Conservation (phyloP, 2,888 invertebrate species). For the Caenorhabditis sinica region DNA sequence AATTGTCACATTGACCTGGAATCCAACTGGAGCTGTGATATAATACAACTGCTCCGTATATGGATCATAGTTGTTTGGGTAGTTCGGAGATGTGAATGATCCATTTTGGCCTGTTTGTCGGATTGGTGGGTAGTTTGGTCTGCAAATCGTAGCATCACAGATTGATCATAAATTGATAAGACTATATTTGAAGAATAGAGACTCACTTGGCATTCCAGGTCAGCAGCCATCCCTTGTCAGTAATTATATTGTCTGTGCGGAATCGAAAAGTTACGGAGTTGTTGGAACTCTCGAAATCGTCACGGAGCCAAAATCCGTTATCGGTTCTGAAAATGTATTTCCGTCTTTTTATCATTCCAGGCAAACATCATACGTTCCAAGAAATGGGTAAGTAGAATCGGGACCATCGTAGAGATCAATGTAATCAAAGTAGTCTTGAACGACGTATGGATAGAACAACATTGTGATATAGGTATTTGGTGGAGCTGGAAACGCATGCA, state of each 20-base stretch:
- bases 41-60: constrained; percentile 63
- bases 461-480: constrained; percentile 92
- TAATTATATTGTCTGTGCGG: constrained; percentile 46
- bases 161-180: constrained; percentile 5
- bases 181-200: neutral
- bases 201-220: constrained; percentile 63
- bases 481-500: constrained; percentile 35
- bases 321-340: constrained; percentile 20
- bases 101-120: constrained; percentile 55
- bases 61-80: constrained; percentile 89
- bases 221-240: constrained; percentile 59
- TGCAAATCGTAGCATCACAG: constrained; percentile 19
- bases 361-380: constrained; percentile 45
- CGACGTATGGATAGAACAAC: constrained; percentile 97
- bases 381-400: constrained; percentile 7
- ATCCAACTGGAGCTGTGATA: constrained; percentile 49
- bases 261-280: constrained; percentile 48
- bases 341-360: neutral
- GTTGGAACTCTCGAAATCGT: constrained; percentile 51
- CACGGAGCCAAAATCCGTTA: neutral
- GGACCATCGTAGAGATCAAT: constrained; percentile 87
- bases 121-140: constrained; percentile 47
- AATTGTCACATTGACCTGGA: constrained; percentile 47
- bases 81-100: constrained; percentile 87
- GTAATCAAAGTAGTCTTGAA: constrained; percentile 98